phyloP scores from a whole-genome alignment of 2,888 invertebrate genomes.

The Erebia aethiops region DNA sequence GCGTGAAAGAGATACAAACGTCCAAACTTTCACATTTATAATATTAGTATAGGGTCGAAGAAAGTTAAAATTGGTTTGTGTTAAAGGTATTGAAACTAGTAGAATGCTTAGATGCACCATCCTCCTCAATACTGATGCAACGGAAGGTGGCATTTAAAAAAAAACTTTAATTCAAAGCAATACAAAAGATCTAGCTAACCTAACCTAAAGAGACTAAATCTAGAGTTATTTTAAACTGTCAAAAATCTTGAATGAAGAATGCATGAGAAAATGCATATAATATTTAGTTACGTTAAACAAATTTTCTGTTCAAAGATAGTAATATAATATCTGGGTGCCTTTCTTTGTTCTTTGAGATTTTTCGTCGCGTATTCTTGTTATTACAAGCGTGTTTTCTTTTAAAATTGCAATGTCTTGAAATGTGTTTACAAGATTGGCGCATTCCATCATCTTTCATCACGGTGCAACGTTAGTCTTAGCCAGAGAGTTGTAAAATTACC shows the following conservation, averaged over 20 bases:
- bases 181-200: no score
- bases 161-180: no score
- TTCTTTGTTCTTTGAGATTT: constrained; percentile 6
- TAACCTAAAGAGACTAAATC: no score
- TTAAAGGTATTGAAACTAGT: no score
- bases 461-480: not conserved
- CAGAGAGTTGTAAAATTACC: not conserved
- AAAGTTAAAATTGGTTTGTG: no score
- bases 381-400: constrained; percentile 11
- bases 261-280: not conserved
- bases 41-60: no score
- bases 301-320: not conserved
- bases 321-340: not conserved
- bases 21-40: no score
- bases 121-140: no score
- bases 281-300: not conserved
- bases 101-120: no score
- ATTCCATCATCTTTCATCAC: constrained; percentile 30
- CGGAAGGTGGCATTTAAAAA: no score
- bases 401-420: constrained; percentile 12
- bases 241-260: not conserved
- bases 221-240: not conserved
- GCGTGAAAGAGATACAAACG: no score
- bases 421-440: constrained; percentile 23
- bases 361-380: constrained; percentile 2